Base-by-base conservation (phyloP, 2,888 invertebrate genomes). In the Argynnis bischoffii region DNA sequence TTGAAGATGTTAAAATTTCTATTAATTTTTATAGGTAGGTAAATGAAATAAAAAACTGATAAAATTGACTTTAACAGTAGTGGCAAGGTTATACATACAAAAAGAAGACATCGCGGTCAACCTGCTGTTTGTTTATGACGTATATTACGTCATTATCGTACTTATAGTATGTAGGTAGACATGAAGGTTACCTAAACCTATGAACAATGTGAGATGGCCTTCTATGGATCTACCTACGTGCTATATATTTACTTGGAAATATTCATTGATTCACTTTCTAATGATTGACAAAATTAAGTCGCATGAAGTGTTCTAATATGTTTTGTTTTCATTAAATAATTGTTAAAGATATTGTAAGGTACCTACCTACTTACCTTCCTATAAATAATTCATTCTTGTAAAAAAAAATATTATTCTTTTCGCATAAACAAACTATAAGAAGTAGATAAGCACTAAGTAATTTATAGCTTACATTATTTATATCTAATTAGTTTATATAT, bases 181-280 rank as follows among this genome's bases (percentile, higher is more conserved):
- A 68, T 70, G 71, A 65, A 60, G 66, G 68, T 75, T 72, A 70
- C 71, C 70, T 74, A 74, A n/a, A 73, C 67, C 48, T 53, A 68
- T 63, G 61, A 71, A 74, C 70, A 74, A 74, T 72, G 70, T 59
- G 60, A 63, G 47, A 18, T 67, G 69, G 66, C 72, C 74, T 72
- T 75, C 67, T 66, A 57, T 60, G 55, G 68, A 64, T 64, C 68
- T 67, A 71, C 67, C 70, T 69, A 69, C 69, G 56, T 72, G 53
- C 26, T 60, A 26, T 14, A 11, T 57, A 26, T 13, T 47, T 16
- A 11, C 15, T 48, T 59, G 6, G 26, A 47, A 59, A 46, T 47
- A n/a, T 57, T 21, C 41, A 15, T 46, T 56, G 14, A 46, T 8
- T 3, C 41, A 8, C 41, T 13, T 18, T 14, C 18, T 18, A 15